Evolutionary conservation across 2,113 vertebrate species (phyloP).

Genomic region (Capreolus pygargus): DNA sequence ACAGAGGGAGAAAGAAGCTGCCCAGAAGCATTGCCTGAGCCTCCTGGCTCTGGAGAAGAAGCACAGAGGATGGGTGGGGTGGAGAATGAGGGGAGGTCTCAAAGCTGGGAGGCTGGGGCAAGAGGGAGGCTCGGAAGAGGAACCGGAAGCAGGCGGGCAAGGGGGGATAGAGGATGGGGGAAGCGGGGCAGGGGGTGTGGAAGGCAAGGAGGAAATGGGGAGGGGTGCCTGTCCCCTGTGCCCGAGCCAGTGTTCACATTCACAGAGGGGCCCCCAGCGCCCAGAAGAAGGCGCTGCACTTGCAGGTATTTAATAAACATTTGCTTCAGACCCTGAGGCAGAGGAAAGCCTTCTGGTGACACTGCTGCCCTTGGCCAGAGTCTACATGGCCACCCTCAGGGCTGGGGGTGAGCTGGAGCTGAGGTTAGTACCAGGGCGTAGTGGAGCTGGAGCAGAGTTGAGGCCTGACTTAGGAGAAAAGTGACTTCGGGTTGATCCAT

Average conservation of each 20-base stretch:
- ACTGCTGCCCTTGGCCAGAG: neutral
- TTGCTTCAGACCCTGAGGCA: neutral
- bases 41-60: neutral
- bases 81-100: neutral
- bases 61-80: neutral
- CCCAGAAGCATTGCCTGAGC: neutral
- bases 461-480: neutral
- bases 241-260: neutral
- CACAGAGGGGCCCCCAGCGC: neutral
- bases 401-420: neutral
- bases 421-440: neutral
- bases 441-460: neutral
- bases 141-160: accelerated
- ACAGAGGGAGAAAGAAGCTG: neutral
- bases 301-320: neutral
- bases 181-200: neutral
- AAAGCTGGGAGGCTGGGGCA: neutral
- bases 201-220: neutral
- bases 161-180: accelerated
- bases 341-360: neutral
- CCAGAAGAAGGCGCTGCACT: neutral
- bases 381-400: no score
- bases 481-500: neutral
- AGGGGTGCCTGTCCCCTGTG: neutral
- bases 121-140: neutral